phyloP scores from a whole-genome alignment of 1,140 invertebrate species.

The Geopemphigus sp. region DNA sequence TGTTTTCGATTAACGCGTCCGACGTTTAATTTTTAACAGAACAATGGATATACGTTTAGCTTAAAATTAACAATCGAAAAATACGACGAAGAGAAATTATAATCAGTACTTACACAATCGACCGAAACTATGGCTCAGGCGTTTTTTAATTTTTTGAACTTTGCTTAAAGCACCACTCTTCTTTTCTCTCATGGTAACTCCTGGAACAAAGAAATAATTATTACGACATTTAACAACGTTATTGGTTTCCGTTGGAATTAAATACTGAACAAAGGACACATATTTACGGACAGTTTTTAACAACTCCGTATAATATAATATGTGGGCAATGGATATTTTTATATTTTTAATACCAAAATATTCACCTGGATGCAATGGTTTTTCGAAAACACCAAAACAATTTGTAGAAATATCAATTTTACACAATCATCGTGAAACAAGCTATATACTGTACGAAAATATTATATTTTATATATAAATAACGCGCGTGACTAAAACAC shows the following conservation, averaged over 20 bases:
- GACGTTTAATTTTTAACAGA: neutral
- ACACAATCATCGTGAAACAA: neutral
- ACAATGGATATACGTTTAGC: neutral
- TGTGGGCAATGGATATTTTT: no score
- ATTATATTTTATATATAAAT: neutral
- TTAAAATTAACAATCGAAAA: neutral
- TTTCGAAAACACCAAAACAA: slow-evolving; percentile 17
- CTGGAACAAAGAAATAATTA: slow-evolving; percentile 56
- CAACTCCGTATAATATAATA: no score
- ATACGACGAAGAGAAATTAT: neutral
- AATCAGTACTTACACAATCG: slow-evolving; percentile 76
- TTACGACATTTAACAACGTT: neutral
- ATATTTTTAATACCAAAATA: neutral
- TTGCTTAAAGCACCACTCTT: slow-evolving; percentile 80
- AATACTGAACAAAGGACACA: no score
- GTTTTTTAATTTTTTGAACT: slow-evolving; percentile 87
- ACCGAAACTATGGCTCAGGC: slow-evolving; percentile 86
- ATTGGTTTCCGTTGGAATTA: no score
- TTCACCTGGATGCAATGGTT: neutral
- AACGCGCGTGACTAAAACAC: neutral
- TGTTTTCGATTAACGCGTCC: neutral
- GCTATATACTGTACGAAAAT: no score
- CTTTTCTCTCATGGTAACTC: slow-evolving; percentile 85
- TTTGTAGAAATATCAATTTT: slow-evolving; percentile 10
- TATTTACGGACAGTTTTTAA: no score